A percentile compares a stretch with the other conserved stretches of the same genome.
phyloP scores from a whole-genome alignment of 1,140 invertebrate species.

The Halesus radiatus region DNA sequence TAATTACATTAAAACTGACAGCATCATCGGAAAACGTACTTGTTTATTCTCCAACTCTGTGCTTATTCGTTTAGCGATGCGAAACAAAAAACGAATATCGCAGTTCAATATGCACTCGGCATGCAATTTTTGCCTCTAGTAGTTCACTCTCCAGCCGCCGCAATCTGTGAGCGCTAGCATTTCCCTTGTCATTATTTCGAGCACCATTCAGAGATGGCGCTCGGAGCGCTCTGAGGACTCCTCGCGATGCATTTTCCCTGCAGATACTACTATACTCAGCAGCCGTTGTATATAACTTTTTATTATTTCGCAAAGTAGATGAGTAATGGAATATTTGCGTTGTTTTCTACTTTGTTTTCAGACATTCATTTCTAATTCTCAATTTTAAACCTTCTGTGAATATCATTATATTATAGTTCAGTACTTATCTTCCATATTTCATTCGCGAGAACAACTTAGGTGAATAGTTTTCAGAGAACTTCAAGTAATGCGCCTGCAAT shows the following conservation, averaged over 20 bases:
- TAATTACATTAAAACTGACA: too few relatives aligned
- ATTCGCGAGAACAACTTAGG: too few relatives aligned
- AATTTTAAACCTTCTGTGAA: too few relatives aligned
- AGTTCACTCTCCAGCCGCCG: slow-evolving; percentile 17
- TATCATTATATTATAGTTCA: too few relatives aligned
- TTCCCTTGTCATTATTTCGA: slow-evolving; percentile 47
- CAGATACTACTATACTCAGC: neutral
- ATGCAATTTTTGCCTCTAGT: slow-evolving; percentile 5
- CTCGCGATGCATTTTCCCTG: slow-evolving; percentile 15
- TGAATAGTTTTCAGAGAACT: too few relatives aligned
- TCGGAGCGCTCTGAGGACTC: slow-evolving; percentile 17
- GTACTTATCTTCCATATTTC: too few relatives aligned
- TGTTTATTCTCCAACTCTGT: neutral
- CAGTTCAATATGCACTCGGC: slow-evolving; percentile 10
- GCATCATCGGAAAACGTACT: too few relatives aligned
- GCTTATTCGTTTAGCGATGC: neutral
- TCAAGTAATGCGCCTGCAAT: too few relatives aligned
- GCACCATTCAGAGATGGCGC: slow-evolving; percentile 35
- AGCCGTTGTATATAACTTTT: neutral
- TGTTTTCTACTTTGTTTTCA: too few relatives aligned
- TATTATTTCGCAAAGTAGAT: neutral
- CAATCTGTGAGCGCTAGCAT: slow-evolving; percentile 33
- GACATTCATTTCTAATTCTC: too few relatives aligned
- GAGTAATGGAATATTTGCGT: slow-evolving; percentile 1
- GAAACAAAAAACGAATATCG: neutral